Base-by-base conservation (phyloP, 2,797 vertebrate genomes). In the Bradypus variegatus region DNA sequence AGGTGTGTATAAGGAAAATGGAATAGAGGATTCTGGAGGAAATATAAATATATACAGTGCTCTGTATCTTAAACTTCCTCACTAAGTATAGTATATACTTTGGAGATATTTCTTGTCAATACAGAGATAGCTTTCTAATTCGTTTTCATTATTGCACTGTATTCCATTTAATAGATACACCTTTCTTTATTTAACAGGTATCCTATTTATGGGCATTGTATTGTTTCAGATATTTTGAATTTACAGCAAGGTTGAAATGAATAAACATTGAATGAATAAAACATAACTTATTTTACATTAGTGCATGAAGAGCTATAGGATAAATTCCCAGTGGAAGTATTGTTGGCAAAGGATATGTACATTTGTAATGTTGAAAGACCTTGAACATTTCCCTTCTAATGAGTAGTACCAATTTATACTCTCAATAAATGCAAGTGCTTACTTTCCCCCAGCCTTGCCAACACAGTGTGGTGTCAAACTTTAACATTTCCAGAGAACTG, bases 151-250 rank as follows among this genome's bases (percentile, higher is more conserved):
- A 33, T 86, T 33, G 3, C n/a, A 65, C 15, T 89, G 14, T 67
- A 69, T 94, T 73, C 15, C 27, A 72, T 76, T 90, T 86, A 89
- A 78, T 78, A 18, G 6, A 36, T 36, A 2, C 62, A 21, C 9
- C 50, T 55, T 87, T 50, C 86, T 92, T 81, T 73, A 53, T 79
- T 76, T 82, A 89, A 80, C 64, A 65, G 31, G 64, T 31, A 65
- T 65, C 23, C 21, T 79, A 41, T 69, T 76, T 77, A 31, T 79
- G 76, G 29, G 81, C 45, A 78, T 48, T 41, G 53, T 60, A 0
- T 77, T 90, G 27, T 90, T 90, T 78, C 70, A 36, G 13, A 50
- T 58, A 86, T 33, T 88, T 90, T 90, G 38, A 38, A 88, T 70
- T 90, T 75, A 31, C 9, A 82, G 48, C 48, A 94, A 48, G 62